Evolutionary conservation across 2,797 vertebrate genomes (phyloP).

Genomic region (Lacerta agilis): DNA sequence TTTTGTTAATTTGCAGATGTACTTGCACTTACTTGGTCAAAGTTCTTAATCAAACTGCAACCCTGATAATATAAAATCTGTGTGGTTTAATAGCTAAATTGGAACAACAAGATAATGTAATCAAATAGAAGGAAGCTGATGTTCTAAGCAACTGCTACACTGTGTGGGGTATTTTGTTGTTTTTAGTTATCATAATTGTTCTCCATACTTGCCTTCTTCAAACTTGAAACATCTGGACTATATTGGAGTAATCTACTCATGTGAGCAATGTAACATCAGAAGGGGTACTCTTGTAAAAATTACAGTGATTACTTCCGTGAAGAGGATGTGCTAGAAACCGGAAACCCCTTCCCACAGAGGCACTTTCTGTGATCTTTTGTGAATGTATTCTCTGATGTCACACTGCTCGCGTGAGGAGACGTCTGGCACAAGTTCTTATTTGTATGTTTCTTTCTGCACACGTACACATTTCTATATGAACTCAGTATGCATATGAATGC

Average conservation of each 20-base stretch:
- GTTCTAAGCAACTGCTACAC: not conserved
- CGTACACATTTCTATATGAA: too few relatives aligned
- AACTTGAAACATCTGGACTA: not conserved
- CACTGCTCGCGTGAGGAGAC: too few relatives aligned
- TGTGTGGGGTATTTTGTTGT: not conserved
- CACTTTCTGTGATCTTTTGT: not conserved
- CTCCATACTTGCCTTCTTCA: not conserved
- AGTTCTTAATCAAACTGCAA: not conserved
- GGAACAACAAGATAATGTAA: constrained; percentile 9
- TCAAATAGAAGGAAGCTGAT: not conserved
- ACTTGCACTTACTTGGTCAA: not conserved
- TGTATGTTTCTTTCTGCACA: too few relatives aligned
- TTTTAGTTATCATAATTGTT: not conserved
- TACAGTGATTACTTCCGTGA: not conserved
- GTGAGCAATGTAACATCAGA: not conserved
- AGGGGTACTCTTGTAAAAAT: not conserved
- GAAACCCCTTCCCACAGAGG: not conserved
- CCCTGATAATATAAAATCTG: not conserved
- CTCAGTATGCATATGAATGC: too few relatives aligned
- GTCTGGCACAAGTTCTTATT: not conserved
- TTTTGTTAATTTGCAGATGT: not conserved
- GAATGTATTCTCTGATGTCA: not conserved
- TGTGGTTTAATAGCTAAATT: not conserved
- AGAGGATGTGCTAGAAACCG: not conserved
- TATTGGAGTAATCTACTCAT: not conserved